These are phyloP conservation scores for Microhierax caerulescens DNA, from an alignment of 2,797 vertebrate species.

Conservation along the genomic window DNA sequence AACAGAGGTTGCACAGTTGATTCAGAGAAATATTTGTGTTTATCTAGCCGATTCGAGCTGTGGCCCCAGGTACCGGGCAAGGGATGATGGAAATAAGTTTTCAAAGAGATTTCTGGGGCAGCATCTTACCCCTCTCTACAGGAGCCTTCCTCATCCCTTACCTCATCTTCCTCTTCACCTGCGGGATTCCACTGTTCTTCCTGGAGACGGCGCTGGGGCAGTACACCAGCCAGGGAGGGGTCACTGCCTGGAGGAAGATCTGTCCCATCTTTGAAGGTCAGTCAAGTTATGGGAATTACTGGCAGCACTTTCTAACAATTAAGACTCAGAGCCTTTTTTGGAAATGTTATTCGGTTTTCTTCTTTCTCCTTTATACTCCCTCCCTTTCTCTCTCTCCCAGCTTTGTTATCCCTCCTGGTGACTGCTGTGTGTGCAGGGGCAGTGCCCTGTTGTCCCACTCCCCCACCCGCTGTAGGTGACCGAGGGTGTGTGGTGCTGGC, in stretches of 20 bases:
- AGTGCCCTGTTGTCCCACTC: background rate
- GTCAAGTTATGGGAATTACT: background rate
- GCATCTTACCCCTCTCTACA: constrained; percentile 38
- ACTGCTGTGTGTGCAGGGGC: background rate
- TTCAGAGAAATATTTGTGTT: background rate
- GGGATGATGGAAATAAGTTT: background rate
- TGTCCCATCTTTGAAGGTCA: constrained; percentile 93
- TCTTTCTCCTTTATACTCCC: background rate
- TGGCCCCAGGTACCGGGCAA: background rate
- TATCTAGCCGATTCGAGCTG: background rate
- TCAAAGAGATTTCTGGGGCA: background rate
- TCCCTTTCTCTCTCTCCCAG: background rate
- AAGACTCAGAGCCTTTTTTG: background rate
- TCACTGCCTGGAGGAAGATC: constrained; percentile 95
- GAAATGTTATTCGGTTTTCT: background rate
- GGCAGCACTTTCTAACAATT: background rate
- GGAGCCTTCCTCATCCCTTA: constrained; percentile 95
- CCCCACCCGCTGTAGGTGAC: background rate
- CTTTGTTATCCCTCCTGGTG: background rate
- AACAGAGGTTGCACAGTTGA: background rate
- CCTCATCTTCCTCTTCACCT: constrained; percentile 88
- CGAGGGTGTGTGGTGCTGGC: background rate
- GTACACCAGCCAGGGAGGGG: constrained; percentile 90
- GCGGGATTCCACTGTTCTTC: constrained; percentile 91
- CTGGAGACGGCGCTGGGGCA: constrained; percentile 93